Percentiles rank a stretch among this genome's conserved stretches.
Conservation (phyloP, 2,888 invertebrate species). For the Parnassius apollo region DNA sequence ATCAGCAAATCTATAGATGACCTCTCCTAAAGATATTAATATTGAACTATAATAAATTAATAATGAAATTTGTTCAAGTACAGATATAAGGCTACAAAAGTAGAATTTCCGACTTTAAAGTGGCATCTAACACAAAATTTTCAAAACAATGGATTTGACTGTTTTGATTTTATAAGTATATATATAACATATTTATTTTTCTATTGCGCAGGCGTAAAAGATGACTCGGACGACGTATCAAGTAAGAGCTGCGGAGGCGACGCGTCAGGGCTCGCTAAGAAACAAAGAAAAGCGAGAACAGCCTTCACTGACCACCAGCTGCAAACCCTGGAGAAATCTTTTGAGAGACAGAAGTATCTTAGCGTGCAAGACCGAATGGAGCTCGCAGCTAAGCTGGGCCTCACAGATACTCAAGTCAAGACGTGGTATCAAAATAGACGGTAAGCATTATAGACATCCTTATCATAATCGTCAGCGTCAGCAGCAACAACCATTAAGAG, state of each 20-base stretch:
- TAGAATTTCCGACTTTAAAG: no score
- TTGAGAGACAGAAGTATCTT: slow-evolving; percentile 97
- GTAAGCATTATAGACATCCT: slow-evolving; percentile 75
- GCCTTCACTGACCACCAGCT: slow-evolving; percentile 99
- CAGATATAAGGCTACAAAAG: no score
- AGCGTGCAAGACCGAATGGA: slow-evolving; percentile 99
- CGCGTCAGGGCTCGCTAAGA: slow-evolving; percentile 86
- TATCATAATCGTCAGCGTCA: background rate
- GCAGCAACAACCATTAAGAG: background rate
- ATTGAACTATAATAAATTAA: no score
- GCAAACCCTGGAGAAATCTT: slow-evolving; percentile 97
- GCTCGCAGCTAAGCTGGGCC: slow-evolving; percentile 95
- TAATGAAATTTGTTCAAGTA: no score
- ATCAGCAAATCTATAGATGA: no score
- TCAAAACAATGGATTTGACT: no score
- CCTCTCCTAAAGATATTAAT: no score
- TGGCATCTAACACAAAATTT: no score
- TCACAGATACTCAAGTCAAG: slow-evolving; percentile 99
- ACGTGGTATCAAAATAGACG: slow-evolving; percentile 99
- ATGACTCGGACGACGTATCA: slow-evolving; percentile 88
- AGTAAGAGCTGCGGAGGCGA: slow-evolving; percentile 76
- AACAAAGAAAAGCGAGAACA: slow-evolving; percentile 97
- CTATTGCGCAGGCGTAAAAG: slow-evolving; percentile 87
- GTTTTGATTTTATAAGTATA: background rate
- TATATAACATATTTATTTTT: slow-evolving; percentile 1